Conservation (phyloP, 2,797 vertebrate genomes). For the Spinus pinus region DNA sequence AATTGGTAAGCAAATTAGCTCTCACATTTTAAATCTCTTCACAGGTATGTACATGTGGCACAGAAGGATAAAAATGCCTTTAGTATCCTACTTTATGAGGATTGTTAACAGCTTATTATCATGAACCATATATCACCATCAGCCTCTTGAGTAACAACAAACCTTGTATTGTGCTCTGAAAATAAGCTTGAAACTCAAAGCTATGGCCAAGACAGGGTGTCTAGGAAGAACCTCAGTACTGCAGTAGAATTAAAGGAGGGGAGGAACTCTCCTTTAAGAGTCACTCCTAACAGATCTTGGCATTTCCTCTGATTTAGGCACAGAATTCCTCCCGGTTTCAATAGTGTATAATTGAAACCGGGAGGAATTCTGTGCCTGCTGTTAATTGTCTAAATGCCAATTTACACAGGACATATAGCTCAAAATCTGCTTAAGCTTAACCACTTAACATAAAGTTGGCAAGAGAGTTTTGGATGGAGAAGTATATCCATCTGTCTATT, state of each 20-base stretch:
- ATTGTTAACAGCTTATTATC: background rate
- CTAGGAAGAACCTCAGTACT: background rate
- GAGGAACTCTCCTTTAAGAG: background rate
- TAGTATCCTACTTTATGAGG: background rate
- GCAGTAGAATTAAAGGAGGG: background rate
- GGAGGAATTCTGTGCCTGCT: background rate
- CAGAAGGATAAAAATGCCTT: background rate
- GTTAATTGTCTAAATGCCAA: background rate
- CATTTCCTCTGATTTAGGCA: background rate
- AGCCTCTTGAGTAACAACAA: background rate
- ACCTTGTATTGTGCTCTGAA: background rate
- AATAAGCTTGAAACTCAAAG: background rate
- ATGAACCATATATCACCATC: background rate
- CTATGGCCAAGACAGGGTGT: rapidly evolving
- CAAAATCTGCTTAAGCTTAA: background rate
- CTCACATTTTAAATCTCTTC: background rate
- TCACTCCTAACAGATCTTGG: background rate
- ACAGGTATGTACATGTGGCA: background rate
- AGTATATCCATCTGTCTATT: background rate
- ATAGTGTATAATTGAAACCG: background rate
- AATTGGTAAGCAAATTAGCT: background rate
- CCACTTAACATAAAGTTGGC: background rate
- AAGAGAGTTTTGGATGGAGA: background rate
- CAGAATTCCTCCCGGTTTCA: background rate
- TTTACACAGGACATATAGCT: background rate